These are phyloP conservation scores for Phaethornis superciliosus DNA, from an alignment of 2,113 vertebrate species.

Conservation along the genomic window DNA sequence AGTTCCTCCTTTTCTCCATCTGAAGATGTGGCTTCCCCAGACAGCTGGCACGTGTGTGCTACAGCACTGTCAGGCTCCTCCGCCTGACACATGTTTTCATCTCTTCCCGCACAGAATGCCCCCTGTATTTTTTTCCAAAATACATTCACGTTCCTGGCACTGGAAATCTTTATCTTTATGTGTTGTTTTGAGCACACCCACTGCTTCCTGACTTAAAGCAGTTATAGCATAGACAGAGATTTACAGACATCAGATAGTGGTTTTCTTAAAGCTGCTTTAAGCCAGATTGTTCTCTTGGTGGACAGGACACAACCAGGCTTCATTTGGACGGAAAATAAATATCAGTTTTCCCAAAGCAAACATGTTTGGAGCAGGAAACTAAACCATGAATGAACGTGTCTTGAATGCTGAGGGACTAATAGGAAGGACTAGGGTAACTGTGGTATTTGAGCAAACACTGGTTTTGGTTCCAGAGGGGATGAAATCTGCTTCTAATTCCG, in stretches of 20 bases:
- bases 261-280: slow-evolving; percentile 48
- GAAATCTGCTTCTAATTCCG: not conserved
- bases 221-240: slow-evolving; percentile 28
- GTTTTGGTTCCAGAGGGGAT: not conserved
- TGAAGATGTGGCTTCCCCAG: not conserved
- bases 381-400: not conserved
- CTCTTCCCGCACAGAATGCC: not conserved
- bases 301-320: slow-evolving; percentile 19
- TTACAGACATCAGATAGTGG: slow-evolving; percentile 53
- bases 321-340: slow-evolving; percentile 4
- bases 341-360: not conserved
- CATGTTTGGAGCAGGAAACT: not conserved
- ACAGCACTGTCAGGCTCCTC: not conserved
- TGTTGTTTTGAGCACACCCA: slow-evolving; percentile 56
- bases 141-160: slow-evolving; percentile 48
- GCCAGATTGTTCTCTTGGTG: slow-evolving; percentile 6
- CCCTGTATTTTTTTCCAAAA: slow-evolving; percentile 26
- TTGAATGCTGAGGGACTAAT: not conserved
- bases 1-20: not conserved
- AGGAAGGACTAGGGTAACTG: not conserved
- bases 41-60: fast-evolving
- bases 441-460: not conserved
- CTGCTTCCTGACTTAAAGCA: slow-evolving; percentile 65
- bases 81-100: not conserved
- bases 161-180: slow-evolving; percentile 56